Evolutionary conservation across 2,113 vertebrate genomes (phyloP).

Genomic region (Pleuronectes platessa): DNA sequence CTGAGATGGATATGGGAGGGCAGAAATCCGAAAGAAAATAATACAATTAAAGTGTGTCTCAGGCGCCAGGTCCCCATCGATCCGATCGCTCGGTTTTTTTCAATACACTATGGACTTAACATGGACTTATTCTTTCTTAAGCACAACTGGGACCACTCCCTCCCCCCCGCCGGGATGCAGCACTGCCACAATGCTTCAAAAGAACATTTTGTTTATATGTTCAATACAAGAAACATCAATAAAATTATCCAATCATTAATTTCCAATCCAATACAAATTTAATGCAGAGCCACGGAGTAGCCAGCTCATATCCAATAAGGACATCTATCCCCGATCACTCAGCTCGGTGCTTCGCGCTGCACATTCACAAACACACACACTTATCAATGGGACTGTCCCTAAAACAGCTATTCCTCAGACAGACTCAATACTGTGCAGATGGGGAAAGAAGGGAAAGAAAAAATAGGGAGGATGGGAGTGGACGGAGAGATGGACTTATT

Average conservation of each 20-base stretch:
- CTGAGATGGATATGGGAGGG: constrained; percentile 64
- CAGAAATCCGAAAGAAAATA: constrained; percentile 73
- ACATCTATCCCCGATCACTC: constrained; percentile 70
- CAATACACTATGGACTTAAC: constrained; percentile 76
- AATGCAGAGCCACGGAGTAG: constrained; percentile 76
- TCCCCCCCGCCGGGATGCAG: constrained; percentile 45
- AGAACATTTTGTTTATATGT: constrained; percentile 81
- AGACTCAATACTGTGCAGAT: constrained; percentile 64
- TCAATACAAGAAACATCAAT: constrained; percentile 78
- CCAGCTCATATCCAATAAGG: constrained; percentile 79
- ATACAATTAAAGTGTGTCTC: constrained; percentile 74
- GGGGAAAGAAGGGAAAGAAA: constrained; percentile 31
- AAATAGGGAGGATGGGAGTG: constrained; percentile 43
- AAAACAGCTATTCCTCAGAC: constrained; percentile 73
- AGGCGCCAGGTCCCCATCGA: constrained; percentile 67
- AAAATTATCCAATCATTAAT: constrained; percentile 80
- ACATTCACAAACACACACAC: constrained; percentile 16
- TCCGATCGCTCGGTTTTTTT: constrained; percentile 64
- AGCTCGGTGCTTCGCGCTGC: constrained; percentile 39
- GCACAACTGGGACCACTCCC: constrained; percentile 66
- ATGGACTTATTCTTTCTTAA: constrained; percentile 81
- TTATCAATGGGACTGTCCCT: constrained; percentile 71
- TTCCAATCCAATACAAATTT: constrained; percentile 77
- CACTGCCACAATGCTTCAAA: constrained; percentile 77
- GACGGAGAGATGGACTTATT: constrained; percentile 24